phyloP scores from a whole-genome alignment of 2,888 invertebrate species.

The Hyles lineata region DNA sequence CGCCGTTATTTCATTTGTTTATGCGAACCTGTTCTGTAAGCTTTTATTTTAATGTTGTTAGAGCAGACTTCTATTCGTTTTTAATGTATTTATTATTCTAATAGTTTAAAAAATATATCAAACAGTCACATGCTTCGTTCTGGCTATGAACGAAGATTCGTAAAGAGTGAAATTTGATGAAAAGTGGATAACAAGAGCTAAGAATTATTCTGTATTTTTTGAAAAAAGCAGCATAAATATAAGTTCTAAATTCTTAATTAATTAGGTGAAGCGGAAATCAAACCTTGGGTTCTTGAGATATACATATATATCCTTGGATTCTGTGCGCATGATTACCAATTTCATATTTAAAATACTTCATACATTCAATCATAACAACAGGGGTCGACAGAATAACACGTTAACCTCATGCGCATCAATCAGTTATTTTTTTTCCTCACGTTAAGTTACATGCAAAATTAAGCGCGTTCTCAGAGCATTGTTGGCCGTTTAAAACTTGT shows the following conservation, averaged over 20 bases:
- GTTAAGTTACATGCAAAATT: constrained; percentile 22
- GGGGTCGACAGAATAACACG: constrained; percentile 4
- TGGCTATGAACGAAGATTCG: too few species aligned
- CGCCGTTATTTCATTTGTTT: background rate
- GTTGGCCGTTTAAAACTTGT: constrained; percentile 18
- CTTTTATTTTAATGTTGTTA: background rate
- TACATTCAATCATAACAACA: background rate
- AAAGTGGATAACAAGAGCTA: too few species aligned
- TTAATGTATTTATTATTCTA: background rate
- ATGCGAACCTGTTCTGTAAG: background rate
- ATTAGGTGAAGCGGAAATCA: too few species aligned
- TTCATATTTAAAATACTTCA: background rate
- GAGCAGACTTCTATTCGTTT: background rate
- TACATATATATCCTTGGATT: too few species aligned
- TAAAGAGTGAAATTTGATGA: too few species aligned
- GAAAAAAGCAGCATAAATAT: too few species aligned
- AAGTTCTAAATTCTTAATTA: too few species aligned
- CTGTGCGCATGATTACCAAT: background rate
- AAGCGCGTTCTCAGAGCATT: constrained; percentile 13
- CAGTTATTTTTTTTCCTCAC: background rate
- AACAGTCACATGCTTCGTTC: too few species aligned
- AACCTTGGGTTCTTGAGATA: too few species aligned
- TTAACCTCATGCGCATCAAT: constrained; percentile 16
- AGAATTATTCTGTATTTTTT: too few species aligned
- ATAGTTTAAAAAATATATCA: too few species aligned